A percentile compares a stretch with the other conserved stretches of the same genome.
Conservation (phyloP, 2,888 invertebrate genomes). For the Pomacea canaliculata region DNA sequence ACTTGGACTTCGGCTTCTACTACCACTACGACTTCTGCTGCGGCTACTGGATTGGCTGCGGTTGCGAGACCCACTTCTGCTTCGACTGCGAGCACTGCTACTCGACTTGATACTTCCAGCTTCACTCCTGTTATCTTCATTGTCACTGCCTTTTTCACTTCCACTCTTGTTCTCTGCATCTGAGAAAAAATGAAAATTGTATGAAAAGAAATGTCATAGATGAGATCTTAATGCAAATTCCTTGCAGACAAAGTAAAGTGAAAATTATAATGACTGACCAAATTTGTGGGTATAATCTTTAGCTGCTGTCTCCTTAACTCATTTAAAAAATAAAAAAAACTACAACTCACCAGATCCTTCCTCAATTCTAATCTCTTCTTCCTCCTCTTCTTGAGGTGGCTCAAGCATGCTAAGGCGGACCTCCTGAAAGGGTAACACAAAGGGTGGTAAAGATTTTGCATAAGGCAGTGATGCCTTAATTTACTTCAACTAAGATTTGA, state of each 20-base stretch:
- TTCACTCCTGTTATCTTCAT: conserved; percentile 39
- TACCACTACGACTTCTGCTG: conserved; percentile 11
- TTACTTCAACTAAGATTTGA: neutral
- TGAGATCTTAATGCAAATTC: too few species aligned
- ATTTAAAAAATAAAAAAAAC: too few species aligned
- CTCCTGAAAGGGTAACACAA: conserved; percentile 50
- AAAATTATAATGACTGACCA: too few species aligned
- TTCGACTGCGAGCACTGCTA: conserved; percentile 39
- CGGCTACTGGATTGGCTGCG: conserved; percentile 34
- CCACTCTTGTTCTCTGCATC: conserved; percentile 25
- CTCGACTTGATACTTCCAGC: conserved; percentile 36
- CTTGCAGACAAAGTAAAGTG: too few species aligned
- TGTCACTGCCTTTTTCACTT: conserved; percentile 45
- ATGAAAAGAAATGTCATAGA: neutral
- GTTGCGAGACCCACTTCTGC: conserved; percentile 31
- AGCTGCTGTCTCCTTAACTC: too few species aligned
- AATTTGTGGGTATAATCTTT: too few species aligned
- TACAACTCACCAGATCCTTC: conserved; percentile 12
- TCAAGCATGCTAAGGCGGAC: conserved; percentile 87
- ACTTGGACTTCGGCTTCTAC: conserved; percentile 5
- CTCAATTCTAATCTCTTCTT: conserved; percentile 66
- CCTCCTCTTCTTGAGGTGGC: conserved; percentile 81
- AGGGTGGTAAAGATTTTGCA: neutral
- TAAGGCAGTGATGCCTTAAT: neutral
- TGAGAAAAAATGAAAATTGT: conserved; percentile 1